These are phyloP conservation scores for Sula dactylatra DNA, from an alignment of 2,113 vertebrate genomes.

Conservation along the genomic window DNA sequence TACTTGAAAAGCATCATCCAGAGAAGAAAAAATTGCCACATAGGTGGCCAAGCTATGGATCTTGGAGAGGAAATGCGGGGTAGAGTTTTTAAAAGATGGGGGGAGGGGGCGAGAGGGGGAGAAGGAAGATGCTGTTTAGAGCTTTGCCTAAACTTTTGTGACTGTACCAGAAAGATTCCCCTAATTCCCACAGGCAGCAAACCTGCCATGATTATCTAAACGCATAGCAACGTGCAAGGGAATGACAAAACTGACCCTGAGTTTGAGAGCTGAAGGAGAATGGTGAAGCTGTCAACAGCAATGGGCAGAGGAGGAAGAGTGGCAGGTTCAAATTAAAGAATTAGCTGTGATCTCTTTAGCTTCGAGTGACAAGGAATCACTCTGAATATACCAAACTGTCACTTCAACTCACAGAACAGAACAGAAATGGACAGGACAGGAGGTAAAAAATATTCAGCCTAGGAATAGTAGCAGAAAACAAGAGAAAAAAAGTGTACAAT, in stretches of 20 bases:
- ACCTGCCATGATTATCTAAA: not conserved
- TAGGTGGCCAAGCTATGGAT: not conserved
- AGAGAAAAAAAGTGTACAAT: not conserved
- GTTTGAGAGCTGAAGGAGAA: not conserved
- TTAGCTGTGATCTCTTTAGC: not conserved
- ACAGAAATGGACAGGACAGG: not conserved
- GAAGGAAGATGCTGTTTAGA: not conserved
- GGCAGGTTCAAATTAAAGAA: conserved; percentile 17
- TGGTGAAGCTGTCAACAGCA: not conserved
- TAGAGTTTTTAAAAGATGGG: not conserved
- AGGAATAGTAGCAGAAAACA: not conserved
- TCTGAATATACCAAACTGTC: not conserved
- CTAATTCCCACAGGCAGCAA: not conserved
- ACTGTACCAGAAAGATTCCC: not conserved
- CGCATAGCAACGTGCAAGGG: not conserved
- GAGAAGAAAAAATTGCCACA: not conserved
- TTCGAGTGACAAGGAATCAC: not conserved
- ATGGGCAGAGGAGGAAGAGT: not conserved
- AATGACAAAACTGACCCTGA: not conserved
- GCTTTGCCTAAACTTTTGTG: not conserved
- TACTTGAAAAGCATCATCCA: not conserved
- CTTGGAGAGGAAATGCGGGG: not conserved
- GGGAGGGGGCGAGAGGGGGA: no score
- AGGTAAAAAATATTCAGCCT: not conserved
- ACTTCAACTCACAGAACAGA: not conserved